Evolutionary conservation across 2,797 vertebrate genomes (phyloP).

Genomic region (Clarias fuscus): DNA sequence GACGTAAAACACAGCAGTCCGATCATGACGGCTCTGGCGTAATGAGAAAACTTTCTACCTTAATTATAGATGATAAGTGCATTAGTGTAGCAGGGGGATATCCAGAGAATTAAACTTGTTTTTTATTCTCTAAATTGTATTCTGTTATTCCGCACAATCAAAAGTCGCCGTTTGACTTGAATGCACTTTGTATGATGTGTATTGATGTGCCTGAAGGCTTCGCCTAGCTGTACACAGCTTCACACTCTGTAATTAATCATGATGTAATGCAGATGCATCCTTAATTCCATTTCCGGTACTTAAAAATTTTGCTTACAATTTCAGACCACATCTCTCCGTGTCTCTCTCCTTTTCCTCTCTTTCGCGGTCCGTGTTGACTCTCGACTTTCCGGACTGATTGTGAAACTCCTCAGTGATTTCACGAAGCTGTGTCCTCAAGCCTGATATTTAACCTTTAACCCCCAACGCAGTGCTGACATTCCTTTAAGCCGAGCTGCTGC

Average conservation of each 20-base stretch:
- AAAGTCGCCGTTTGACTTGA: too few relatives aligned
- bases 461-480: neutral
- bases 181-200: too few relatives aligned
- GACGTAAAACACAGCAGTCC: too few relatives aligned
- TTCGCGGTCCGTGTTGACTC: neutral
- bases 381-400: conserved; percentile 15
- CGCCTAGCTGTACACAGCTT: too few relatives aligned
- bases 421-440: conserved; percentile 40
- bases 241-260: neutral
- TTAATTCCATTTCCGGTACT: neutral
- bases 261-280: neutral
- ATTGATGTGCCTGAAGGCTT: too few relatives aligned
- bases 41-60: too few relatives aligned
- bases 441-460: conserved; percentile 26
- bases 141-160: too few relatives aligned
- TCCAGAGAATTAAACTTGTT: too few relatives aligned
- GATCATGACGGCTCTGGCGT: too few relatives aligned
- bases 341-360: neutral
- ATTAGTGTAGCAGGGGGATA: too few relatives aligned
- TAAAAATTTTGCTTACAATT: neutral
- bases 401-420: conserved; percentile 42
- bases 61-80: too few relatives aligned
- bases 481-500: neutral
- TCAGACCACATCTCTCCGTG: neutral
- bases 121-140: too few relatives aligned